Conservation (phyloP, 2,113 vertebrate species). For the Onychorhynchus coronatus region DNA sequence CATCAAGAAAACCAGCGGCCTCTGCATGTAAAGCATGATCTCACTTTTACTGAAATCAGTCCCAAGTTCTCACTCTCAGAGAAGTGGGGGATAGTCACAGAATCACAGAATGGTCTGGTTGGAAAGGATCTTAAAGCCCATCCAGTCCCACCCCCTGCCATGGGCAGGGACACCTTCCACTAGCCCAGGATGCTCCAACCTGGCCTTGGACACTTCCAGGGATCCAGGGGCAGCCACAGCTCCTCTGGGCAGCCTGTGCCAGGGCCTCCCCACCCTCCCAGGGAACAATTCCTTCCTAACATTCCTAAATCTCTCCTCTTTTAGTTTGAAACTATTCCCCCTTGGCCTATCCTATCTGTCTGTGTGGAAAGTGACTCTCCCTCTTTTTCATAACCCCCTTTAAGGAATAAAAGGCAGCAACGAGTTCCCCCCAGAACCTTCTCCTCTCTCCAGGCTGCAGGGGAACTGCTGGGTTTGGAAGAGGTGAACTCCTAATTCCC, state of each 20-base stretch:
- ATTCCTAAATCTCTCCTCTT: neutral
- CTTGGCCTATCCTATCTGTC: neutral
- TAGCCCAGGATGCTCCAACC: accelerated
- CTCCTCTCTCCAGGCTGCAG: neutral
- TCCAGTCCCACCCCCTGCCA: too few species aligned
- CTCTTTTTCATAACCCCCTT: neutral
- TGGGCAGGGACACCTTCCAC: neutral
- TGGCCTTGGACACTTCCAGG: neutral
- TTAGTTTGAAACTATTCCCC: neutral
- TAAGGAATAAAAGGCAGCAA: neutral
- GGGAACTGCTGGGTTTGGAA: neutral
- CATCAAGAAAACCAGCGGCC: neutral
- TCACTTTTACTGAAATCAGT: neutral
- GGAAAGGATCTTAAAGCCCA: neutral
- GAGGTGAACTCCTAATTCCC: neutral
- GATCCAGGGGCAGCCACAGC: neutral
- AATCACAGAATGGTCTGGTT: neutral
- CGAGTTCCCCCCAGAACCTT: neutral
- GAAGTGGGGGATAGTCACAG: neutral
- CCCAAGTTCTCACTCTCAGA: neutral
- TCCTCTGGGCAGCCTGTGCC: neutral
- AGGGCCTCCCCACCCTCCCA: neutral
- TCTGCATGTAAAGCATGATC: neutral
- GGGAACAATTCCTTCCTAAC: neutral
- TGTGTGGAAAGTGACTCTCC: neutral